Evolutionary conservation across 2,888 invertebrate genomes (phyloP), one percentile per base, ranked within the genome.

Genomic region (Plebejus melissa): DNA sequence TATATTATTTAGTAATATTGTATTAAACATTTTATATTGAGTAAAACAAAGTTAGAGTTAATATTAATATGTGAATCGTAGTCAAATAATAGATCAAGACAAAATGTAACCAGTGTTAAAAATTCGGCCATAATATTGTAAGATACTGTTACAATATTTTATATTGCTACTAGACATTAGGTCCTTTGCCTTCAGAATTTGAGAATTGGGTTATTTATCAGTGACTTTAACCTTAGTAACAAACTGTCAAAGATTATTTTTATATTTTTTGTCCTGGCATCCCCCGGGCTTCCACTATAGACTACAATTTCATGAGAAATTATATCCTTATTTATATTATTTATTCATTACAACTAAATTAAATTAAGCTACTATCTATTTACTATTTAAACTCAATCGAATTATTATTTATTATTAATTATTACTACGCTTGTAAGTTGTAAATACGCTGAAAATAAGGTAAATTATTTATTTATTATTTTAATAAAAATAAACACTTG

Each of bases 381-480:
- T 65, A 65, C 11, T 69, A 22, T 54, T 58, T 74, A 60, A 57
- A 58, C 38, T 70, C 36, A 74, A 75, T 74, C 41, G 70, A 74
- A 77, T 50, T 76, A 75, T 78, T 81, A 82, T 81, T 83, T 82
- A 83, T 82, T 81, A 50, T 81, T 81, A 83, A 85, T 86, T 86
- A 85, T 82, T 85, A 65, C 60, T 84, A 83, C 79, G 84, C 85
- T 83, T 78, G 78, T 88, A 91, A 90, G 89, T 83, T 93, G 93
- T 93, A 93, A 87, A 93, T 93, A 92, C 79, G 90, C 91, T 91
- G 88, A 75, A 79, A 81, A 80, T 79, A 84, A 84, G 90, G 88
- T 92, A 91, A 90, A 91, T 93, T 93, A 92, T 90, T 92, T 89
- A 92, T 91, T 92, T 91, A 90, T 32, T 46, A 90, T 32, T 46